These are phyloP conservation scores for Clitarchus hookeri DNA, from an alignment of 2,888 invertebrate species.

Conservation along the genomic window DNA sequence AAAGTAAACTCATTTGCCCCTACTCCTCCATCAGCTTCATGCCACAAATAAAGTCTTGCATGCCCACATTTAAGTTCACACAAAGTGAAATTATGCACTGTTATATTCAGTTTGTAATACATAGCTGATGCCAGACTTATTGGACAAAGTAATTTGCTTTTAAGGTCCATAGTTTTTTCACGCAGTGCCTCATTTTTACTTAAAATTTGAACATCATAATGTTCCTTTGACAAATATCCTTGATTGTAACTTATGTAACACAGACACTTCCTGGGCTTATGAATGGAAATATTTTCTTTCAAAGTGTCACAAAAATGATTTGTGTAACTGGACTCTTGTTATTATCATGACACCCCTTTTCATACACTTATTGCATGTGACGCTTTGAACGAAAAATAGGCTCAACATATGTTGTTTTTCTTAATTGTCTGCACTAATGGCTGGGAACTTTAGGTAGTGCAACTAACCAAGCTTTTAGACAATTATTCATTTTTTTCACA, in stretches of 20 bases:
- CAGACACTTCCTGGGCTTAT: background rate
- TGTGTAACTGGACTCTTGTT: background rate
- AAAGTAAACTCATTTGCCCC: constrained; percentile 18
- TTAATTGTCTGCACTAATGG: background rate
- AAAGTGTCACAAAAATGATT: background rate
- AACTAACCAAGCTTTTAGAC: background rate
- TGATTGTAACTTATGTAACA: background rate
- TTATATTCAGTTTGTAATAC: background rate
- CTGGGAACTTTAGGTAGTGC: background rate
- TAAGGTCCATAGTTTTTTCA: background rate
- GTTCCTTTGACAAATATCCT: background rate
- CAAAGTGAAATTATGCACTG: constrained; percentile 10
- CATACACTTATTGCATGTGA: background rate
- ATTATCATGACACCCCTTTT: background rate
- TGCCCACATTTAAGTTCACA: background rate
- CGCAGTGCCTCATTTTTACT: background rate
- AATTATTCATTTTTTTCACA: no score
- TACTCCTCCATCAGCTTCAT: constrained; percentile 21
- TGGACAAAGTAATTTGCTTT: background rate
- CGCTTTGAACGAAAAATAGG: background rate
- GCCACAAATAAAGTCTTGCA: background rate
- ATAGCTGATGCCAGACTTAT: background rate
- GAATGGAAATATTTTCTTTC: background rate
- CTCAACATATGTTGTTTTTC: background rate
- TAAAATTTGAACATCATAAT: background rate